Evolutionary conservation across 2,797 vertebrate species (phyloP).

Genomic region (Platalea minor): DNA sequence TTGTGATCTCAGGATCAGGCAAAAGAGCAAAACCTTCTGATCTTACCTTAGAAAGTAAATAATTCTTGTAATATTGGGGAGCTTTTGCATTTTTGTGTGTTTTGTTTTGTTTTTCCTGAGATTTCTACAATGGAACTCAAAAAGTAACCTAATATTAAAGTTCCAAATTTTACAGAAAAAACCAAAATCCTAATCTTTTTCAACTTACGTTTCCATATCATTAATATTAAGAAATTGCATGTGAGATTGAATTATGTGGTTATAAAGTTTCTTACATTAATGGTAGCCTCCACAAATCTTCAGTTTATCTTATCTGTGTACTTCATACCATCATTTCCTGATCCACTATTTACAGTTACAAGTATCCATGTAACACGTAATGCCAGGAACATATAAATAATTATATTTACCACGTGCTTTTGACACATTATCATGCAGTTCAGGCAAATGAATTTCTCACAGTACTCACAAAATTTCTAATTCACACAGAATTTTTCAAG

Average conservation of each 20-base stretch:
- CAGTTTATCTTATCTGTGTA: neutral
- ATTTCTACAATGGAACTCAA: neutral
- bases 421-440: neutral
- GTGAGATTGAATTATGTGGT: neutral
- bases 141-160: neutral
- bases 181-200: neutral
- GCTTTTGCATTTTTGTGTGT: rapidly evolving
- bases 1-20: neutral
- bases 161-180: neutral
- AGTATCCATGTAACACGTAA: neutral
- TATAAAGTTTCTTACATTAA: neutral
- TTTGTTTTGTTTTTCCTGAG: neutral
- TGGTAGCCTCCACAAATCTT: neutral
- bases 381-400: neutral
- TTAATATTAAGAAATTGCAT: neutral
- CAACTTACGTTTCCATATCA: neutral
- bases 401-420: neutral
- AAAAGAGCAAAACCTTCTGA: neutral
- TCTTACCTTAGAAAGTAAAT: neutral
- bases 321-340: neutral
- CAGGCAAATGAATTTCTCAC: neutral
- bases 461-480: neutral
- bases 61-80: neutral
- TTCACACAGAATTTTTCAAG: neutral
- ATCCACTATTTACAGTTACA: neutral